Evolutionary conservation across 2,113 vertebrate genomes (phyloP), one percentile per base, ranked within the genome.

Genomic region (Myocastor coypus): DNA sequence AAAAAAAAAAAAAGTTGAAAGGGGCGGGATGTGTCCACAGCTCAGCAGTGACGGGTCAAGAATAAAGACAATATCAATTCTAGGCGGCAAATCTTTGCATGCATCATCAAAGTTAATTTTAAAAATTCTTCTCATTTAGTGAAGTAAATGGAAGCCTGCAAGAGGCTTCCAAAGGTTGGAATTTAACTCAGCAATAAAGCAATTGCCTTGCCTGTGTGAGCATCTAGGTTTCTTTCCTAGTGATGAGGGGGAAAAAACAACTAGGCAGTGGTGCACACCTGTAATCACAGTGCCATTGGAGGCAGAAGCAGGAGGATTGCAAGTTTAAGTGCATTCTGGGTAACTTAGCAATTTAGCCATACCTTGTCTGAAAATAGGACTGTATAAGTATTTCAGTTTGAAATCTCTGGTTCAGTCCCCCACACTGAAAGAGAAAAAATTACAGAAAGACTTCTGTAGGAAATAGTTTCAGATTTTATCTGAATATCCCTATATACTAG

Each of bases 71-170:
- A 68, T 59, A 34, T 94, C 57, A 94, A 92, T 92, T 96, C 94
- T 97, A 92, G 81, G 55, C 71, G 84, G 83, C 96, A 96, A 97
- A 97, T 92, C 93, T 66, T 94, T 61, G 90, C 94, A 87, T 97
- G 77, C 52, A 83, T 78, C 83, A 92, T 92, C 97, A 98, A 98
- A 97, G 89, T 87, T n/a, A 1, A 52, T 97, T 93, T 85, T 86
- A 88, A 93, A 96, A 96, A 91, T 64, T n/a, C 73, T 96, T 94
- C 95, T 96, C 94, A 89, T 83, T 96, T 93, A 95, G 92, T 96
- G 7, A 63, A 96, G 90, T 86, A 94, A 97, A 94, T 26, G 92
- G 64, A 95, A 26, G 52, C 52, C 90, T 96, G 28, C 66, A 80
- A 95, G 50, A 83, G 0, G 40, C 91, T 97, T 96, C 92, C 13